phyloP scores from a whole-genome alignment of 2,113 vertebrate species.

The Blennius ocellaris region DNA sequence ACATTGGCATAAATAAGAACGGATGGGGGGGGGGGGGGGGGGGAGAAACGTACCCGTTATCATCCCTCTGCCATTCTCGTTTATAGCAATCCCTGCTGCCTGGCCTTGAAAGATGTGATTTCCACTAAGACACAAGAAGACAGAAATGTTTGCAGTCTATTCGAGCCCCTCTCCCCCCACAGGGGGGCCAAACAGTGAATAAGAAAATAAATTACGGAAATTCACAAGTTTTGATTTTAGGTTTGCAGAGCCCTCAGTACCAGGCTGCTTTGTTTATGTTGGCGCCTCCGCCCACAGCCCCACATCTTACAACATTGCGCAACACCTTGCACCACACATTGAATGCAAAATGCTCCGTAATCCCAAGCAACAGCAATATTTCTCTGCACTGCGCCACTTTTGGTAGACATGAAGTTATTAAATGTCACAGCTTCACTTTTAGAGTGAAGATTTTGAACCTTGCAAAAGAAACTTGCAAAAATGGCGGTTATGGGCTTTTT shows the following conservation, averaged over 20 bases:
- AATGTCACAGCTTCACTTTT: not conserved
- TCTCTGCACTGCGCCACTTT: not conserved
- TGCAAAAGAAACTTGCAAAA: too few species aligned
- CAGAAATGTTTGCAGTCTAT: too few species aligned
- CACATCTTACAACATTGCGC: not conserved
- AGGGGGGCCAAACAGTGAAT: too few species aligned
- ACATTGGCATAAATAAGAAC: too few species aligned
- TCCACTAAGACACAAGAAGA: slow-evolving; percentile 80
- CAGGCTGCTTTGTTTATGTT: not conserved
- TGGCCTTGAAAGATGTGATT: slow-evolving; percentile 94
- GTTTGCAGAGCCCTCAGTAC: not conserved
- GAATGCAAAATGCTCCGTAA: not conserved
- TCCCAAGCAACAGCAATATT: not conserved
- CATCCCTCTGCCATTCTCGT: slow-evolving; percentile 92
- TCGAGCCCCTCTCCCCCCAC: too few species aligned
- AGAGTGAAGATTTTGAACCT: not conserved
- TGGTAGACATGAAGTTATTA: too few species aligned
- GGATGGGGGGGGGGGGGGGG: too few species aligned
- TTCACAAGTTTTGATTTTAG: not conserved
- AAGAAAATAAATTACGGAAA: not conserved
- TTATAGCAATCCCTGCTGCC: slow-evolving; percentile 92
- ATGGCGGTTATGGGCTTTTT: too few species aligned
- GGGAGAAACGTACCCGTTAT: slow-evolving; percentile 88
- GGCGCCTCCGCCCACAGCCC: too few species aligned
- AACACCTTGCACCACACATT: not conserved